These are phyloP conservation scores for Centropristis striata DNA, from an alignment of 2,113 vertebrate genomes.

Conservation along the genomic window DNA sequence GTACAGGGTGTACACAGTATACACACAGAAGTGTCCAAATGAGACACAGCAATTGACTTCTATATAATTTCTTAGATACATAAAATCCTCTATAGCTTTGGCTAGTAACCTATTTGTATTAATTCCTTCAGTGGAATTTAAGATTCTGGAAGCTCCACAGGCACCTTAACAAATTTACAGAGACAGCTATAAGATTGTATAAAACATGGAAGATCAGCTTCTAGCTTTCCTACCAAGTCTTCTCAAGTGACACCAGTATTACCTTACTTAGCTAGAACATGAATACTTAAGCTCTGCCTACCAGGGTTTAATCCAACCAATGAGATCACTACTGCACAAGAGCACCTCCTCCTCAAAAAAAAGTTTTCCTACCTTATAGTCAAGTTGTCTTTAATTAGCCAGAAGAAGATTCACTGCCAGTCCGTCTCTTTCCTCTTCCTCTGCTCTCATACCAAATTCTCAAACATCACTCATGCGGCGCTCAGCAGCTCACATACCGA, in stretches of 20 bases:
- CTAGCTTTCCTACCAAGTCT: background rate
- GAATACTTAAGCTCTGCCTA: slow-evolving; percentile 13
- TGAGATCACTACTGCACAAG: slow-evolving; percentile 29
- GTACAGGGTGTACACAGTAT: no score
- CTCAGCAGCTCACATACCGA: slow-evolving; percentile 9
- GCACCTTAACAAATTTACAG: background rate
- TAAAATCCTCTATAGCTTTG: slow-evolving; percentile 4
- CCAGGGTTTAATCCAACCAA: slow-evolving; percentile 40
- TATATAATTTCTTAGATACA: no score
- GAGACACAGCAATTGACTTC: no score
- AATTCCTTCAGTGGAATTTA: background rate
- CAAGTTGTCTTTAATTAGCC: slow-evolving; percentile 12
- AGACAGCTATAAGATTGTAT: background rate
- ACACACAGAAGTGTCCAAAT: no score
- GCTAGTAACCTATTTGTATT: background rate
- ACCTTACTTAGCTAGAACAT: slow-evolving; percentile 38
- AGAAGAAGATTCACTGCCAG: slow-evolving; percentile 2
- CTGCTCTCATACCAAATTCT: background rate
- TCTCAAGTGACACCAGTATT: background rate
- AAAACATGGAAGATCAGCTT: background rate
- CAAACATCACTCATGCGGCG: slow-evolving; percentile 2
- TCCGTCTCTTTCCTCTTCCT: background rate
- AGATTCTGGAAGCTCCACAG: background rate
- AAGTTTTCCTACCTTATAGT: slow-evolving; percentile 13
- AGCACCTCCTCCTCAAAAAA: slow-evolving; percentile 3